Conservation (phyloP, 2,888 invertebrate genomes). For the Rutpela maculata region DNA sequence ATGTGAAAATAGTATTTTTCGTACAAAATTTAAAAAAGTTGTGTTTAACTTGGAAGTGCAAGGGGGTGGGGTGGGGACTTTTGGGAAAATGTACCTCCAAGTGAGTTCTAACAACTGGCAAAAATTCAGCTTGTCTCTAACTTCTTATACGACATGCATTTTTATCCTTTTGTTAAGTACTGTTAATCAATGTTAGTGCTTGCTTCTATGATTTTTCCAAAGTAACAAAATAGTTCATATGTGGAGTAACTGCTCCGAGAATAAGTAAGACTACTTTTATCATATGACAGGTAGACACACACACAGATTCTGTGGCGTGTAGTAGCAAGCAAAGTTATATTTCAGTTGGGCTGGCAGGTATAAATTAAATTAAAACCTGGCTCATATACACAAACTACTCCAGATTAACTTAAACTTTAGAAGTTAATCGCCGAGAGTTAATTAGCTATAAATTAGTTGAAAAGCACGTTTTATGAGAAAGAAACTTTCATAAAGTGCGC, state of each 20-base stretch:
- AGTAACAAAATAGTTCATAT: neutral
- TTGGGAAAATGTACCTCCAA: too few species aligned
- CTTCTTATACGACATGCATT: too few species aligned
- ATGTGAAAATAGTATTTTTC: too few species aligned
- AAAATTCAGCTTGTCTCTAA: too few species aligned
- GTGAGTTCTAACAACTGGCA: too few species aligned
- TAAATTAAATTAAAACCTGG: conserved; percentile 47
- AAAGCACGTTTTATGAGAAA: conserved; percentile 46
- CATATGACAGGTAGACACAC: neutral
- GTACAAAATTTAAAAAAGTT: too few species aligned
- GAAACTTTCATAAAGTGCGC: conserved; percentile 42
- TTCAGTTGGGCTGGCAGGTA: conserved; percentile 40
- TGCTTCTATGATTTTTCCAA: neutral
- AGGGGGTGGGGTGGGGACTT: too few species aligned
- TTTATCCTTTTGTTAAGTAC: too few species aligned
- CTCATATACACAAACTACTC: conserved; percentile 46
- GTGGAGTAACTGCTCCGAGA: neutral
- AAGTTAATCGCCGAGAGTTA: conserved; percentile 60
- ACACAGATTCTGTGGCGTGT: neutral
- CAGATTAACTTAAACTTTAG: conserved; percentile 49
- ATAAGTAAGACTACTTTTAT: conserved; percentile 5
- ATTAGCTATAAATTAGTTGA: conserved; percentile 60
- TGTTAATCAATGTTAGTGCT: too few species aligned
- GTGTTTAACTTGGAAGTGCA: too few species aligned
- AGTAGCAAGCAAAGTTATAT: conserved; percentile 33